Evolutionary conservation across 2,888 invertebrate species (phyloP), one percentile per base, ranked within the genome.

Genomic region (Matsumyia berberina): DNA sequence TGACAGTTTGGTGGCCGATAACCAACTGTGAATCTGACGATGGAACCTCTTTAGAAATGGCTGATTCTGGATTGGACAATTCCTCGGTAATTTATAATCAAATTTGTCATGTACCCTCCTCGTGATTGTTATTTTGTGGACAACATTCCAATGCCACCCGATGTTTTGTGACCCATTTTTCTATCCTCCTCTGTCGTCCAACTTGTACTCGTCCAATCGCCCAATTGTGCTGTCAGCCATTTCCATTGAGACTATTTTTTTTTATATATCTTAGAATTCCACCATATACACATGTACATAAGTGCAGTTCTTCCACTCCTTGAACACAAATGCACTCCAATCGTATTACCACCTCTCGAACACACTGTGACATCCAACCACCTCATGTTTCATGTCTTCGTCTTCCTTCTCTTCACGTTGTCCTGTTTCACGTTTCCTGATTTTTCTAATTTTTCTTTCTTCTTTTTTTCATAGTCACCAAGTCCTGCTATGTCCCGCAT

Each of bases 401-500:
- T 11, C 8, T 37, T 62, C 15, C 24, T 46, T 67, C 9, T 33
- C 35, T 6, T 37, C 9, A 42, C 17, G 29, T 67, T 37, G 6
- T 15, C 33, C 9, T 37, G 2, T 29, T 15, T 46, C 31, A 35
- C 5, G 8, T 53, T 19, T 37, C n/a, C n/a, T n/a, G n/a, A n/a
- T 17, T 33, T 62, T 12, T 51, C 2, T 55, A 44, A 35, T 55
- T 8, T 17, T 49, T 46, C 44, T 24, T 76, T 81, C 39, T 51
- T 44, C 29, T 87, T 87, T 5, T 4, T 24, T 24, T 24, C 1
- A 24, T 90, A 94, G 93, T 90, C 93, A 70, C 95, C 95, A 58
- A 94, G 95, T 88, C 93, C 94, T 87, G 93, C 93, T 88, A 94
- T 95, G 91, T 93, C 93, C 72, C 93, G 94, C 87, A 95, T 95